Percentiles rank a stretch among this genome's conserved stretches.
Evolutionary conservation across 2,888 invertebrate genomes (phyloP).

Genomic region (Drosophila austrosaltans): DNA sequence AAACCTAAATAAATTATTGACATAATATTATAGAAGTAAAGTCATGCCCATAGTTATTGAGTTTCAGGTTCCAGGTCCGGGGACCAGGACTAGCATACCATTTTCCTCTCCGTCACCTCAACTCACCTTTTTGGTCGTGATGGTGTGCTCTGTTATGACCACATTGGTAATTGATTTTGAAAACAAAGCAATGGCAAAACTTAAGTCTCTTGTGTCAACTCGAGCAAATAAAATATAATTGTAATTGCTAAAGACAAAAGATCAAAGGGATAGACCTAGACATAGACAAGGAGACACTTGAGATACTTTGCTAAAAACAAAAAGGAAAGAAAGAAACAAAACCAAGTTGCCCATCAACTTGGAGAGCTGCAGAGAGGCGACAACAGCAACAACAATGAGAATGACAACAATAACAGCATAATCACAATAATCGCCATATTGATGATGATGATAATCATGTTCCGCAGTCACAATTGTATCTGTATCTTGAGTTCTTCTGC

Average conservation of each 20-base stretch:
- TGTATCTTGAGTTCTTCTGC: slow-evolving; percentile 34
- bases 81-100: too few relatives aligned
- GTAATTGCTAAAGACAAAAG: slow-evolving; percentile 72
- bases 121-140: background rate
- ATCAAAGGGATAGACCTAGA: slow-evolving; percentile 54
- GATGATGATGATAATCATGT: slow-evolving; percentile 66
- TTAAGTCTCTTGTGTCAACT: slow-evolving; percentile 64
- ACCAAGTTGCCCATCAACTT: slow-evolving; percentile 58
- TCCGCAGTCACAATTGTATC: slow-evolving; percentile 57
- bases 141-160: slow-evolving; percentile 56
- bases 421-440: slow-evolving; percentile 60
- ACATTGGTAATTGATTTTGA: slow-evolving; percentile 72
- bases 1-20: slow-evolving; percentile 72
- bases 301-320: slow-evolving; percentile 5
- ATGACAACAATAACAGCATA: slow-evolving; percentile 19
- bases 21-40: slow-evolving; percentile 61
- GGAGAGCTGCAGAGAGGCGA: slow-evolving; percentile 47
- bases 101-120: background rate
- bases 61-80: too few relatives aligned
- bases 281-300: slow-evolving; percentile 29
- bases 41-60: background rate
- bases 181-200: slow-evolving; percentile 49
- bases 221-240: slow-evolving; percentile 76
- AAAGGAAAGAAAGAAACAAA: background rate
- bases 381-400: slow-evolving; percentile 25